Evolutionary conservation across 2,888 invertebrate species (phyloP).

Genomic region (Cheilosia pagana): DNA sequence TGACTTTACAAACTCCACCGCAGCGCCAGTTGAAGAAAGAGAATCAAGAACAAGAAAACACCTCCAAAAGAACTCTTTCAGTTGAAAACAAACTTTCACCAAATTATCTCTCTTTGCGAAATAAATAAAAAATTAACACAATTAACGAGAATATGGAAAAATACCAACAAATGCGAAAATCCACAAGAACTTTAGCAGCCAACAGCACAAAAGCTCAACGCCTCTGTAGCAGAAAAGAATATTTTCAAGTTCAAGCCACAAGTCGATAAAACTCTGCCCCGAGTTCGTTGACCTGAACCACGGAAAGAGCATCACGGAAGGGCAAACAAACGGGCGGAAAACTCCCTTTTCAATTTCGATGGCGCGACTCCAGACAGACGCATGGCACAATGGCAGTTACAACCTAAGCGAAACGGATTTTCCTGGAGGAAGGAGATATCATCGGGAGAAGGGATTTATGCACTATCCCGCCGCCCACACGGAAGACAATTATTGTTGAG

Average conservation of each 20-base stretch:
- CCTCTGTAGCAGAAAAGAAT: constrained; percentile 1
- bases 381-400: constrained; percentile 40
- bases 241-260: constrained; percentile 70
- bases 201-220: constrained; percentile 31
- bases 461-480: constrained; percentile 53
- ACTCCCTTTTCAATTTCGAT: constrained; percentile 68
- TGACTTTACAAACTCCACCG: constrained; percentile 23
- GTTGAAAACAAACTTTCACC: constrained; percentile 70
- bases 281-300: constrained; percentile 57
- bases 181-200: constrained; percentile 17
- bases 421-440: constrained; percentile 14
- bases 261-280: constrained; percentile 35
- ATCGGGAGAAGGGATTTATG: constrained; percentile 47
- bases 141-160: constrained; percentile 46
- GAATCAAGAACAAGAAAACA: constrained; percentile 50
- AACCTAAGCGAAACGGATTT: constrained; percentile 26
- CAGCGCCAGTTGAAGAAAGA: constrained; percentile 17
- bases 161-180: constrained; percentile 5
- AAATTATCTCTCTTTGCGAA: constrained; percentile 67
- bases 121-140: constrained; percentile 36
- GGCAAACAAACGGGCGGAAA: constrained; percentile 52
- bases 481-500: constrained; percentile 60
- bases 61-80: constrained; percentile 60
- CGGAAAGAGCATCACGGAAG: constrained; percentile 20
- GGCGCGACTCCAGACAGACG: constrained; percentile 53